Percentiles rank a stretch among this genome's conserved stretches.
phyloP scores from a whole-genome alignment of 2,888 invertebrate genomes.

The Nysson spinosus region DNA sequence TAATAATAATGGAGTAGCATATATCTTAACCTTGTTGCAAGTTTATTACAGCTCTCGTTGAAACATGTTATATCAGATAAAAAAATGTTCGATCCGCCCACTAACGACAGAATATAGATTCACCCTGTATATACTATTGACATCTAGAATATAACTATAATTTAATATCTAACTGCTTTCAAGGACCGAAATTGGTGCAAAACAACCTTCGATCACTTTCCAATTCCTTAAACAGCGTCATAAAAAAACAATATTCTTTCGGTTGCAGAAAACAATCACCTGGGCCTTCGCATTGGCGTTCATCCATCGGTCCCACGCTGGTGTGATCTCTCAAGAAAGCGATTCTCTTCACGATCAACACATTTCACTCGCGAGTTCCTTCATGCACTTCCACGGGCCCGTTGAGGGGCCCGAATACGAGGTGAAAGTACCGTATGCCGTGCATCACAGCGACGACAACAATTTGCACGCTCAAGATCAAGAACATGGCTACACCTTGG shows the following conservation, averaged over 20 bases:
- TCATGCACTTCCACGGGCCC: slow-evolving; percentile 74
- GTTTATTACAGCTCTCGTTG: too few relatives aligned
- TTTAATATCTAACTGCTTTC: too few relatives aligned
- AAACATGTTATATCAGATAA: too few relatives aligned
- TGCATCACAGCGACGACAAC: slow-evolving; percentile 58
- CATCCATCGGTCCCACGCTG: slow-evolving; percentile 42
- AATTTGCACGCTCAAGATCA: slow-evolving; percentile 56
- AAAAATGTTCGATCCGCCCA: too few relatives aligned
- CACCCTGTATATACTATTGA: too few relatives aligned
- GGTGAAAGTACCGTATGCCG: slow-evolving; percentile 70
- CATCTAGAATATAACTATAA: too few relatives aligned
- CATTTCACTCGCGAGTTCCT: slow-evolving; percentile 68
- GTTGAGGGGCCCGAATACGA: slow-evolving; percentile 73
- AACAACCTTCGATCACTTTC: too few relatives aligned
- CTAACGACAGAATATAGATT: too few relatives aligned
- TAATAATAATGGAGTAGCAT: too few relatives aligned
- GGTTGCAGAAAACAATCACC: slow-evolving; percentile 43
- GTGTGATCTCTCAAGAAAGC: slow-evolving; percentile 43
- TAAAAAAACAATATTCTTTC: slow-evolving; percentile 31
- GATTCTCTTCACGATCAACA: slow-evolving; percentile 46
- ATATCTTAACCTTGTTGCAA: too few relatives aligned
- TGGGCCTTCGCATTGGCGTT: slow-evolving; percentile 44
- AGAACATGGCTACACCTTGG: slow-evolving; percentile 60
- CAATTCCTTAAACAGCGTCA: too few relatives aligned
- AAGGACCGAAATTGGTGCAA: too few relatives aligned